Percentiles rank a stretch among this genome's conserved stretches.
Evolutionary conservation across 2,797 vertebrate species (phyloP).

Genomic region (Phrynocephalus vlangalii): DNA sequence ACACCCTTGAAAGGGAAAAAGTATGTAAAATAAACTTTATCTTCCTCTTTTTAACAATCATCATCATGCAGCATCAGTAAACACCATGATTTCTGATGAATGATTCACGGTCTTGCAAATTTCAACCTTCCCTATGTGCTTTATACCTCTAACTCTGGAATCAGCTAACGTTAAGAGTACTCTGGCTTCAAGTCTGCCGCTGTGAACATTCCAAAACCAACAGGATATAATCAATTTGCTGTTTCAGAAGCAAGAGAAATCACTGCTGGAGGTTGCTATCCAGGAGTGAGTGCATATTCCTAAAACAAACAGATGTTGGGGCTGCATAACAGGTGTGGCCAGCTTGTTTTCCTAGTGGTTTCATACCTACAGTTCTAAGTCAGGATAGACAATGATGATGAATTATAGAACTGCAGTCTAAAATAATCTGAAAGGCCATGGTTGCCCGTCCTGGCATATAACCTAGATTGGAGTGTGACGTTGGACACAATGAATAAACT

Average conservation of each 20-base stretch:
- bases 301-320: no score
- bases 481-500: no score
- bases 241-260: neutral
- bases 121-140: neutral
- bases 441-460: no score
- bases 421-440: no score
- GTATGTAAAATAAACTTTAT: neutral
- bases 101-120: neutral
- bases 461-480: no score
- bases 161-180: neutral
- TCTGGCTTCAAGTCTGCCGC: neutral
- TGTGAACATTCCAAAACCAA: neutral
- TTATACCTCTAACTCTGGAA: neutral
- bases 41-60: slow-evolving; percentile 18
- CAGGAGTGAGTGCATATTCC: no score
- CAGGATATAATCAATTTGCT: neutral
- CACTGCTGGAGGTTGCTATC: neutral
- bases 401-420: no score
- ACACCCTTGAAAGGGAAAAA: slow-evolving; percentile 14
- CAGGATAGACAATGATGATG: no score
- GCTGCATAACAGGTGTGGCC: no score
- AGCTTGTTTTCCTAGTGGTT: no score
- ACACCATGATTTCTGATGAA: neutral
- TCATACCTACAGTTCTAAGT: no score
- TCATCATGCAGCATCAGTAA: slow-evolving; percentile 31